Conservation (phyloP, 2,797 vertebrate species). For the Sebastiscus albofasciatus region DNA sequence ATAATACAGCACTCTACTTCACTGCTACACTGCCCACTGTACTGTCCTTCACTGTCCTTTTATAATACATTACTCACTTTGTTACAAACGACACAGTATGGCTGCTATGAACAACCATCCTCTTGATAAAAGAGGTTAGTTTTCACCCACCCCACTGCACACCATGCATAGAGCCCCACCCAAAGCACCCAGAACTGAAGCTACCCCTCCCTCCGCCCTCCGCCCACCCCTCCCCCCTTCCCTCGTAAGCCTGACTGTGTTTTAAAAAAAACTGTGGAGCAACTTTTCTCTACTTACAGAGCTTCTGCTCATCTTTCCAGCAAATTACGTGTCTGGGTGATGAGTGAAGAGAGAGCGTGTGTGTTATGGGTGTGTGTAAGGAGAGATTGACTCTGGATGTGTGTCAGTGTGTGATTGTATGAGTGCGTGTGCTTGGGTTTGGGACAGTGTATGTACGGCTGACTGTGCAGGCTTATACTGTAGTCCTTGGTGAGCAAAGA, state of each 20-base stretch:
- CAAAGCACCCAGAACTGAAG: conserved; percentile 40
- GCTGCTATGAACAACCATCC: conserved; percentile 42
- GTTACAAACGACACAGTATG: neutral
- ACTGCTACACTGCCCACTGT: neutral
- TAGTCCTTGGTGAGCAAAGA: conserved; percentile 79
- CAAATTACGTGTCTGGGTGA: neutral
- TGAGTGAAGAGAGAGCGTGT: neutral
- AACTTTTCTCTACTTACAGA: conserved; percentile 44
- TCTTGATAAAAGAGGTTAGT: conserved; percentile 71
- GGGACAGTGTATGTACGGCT: conserved; percentile 48
- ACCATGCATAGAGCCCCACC: conserved; percentile 59
- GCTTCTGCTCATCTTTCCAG: neutral
- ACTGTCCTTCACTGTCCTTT: neutral
- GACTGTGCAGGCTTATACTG: conserved; percentile 85
- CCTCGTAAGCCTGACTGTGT: conserved; percentile 68
- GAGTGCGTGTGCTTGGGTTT: conserved; percentile 18
- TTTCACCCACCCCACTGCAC: conserved; percentile 56
- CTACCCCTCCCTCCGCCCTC: conserved; percentile 56
- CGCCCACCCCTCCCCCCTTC: conserved; percentile 66
- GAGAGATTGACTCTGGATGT: neutral
- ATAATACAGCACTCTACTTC: neutral
- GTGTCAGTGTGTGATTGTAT: neutral
- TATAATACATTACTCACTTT: neutral
- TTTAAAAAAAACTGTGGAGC: conserved; percentile 9
- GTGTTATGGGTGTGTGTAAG: neutral